phyloP scores from a whole-genome alignment of 2,888 invertebrate genomes.

The Trachelus stipa region DNA sequence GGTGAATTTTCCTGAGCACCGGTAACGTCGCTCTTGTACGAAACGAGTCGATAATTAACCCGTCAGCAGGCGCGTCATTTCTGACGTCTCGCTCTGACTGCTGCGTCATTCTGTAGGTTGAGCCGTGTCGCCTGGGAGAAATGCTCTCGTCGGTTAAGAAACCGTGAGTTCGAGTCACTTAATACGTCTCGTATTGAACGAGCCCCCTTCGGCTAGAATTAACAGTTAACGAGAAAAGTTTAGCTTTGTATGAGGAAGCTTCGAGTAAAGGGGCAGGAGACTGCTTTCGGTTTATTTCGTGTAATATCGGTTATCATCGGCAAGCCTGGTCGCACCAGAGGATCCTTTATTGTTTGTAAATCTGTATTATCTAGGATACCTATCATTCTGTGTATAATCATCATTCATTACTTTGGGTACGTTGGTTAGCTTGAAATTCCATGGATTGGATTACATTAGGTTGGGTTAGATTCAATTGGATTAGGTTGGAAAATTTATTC shows the following conservation, averaged over 20 bases:
- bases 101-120: too few relatives aligned
- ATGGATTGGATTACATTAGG: not conserved
- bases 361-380: not conserved
- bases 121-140: too few relatives aligned
- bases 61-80: conserved; percentile 14
- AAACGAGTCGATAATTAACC: conserved; percentile 65
- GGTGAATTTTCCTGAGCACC: conserved; percentile 22
- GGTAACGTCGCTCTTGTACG: conserved; percentile 35
- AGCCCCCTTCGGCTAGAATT: conserved; percentile 25
- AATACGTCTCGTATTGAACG: conserved; percentile 17
- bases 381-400: not conserved
- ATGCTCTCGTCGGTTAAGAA: conserved; percentile 6
- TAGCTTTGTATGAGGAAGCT: not conserved
- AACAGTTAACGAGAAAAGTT: conserved; percentile 58
- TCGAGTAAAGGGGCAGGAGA: not conserved
- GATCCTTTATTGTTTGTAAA: not conserved
- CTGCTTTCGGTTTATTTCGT: not conserved
- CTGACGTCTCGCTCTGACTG: too few relatives aligned
- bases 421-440: not conserved
- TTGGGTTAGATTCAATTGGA: not conserved
- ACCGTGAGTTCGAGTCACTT: conserved; percentile 50
- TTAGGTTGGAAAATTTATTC: too few relatives aligned
- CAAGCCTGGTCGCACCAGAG: not conserved
- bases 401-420: not conserved
- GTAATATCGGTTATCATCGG: not conserved